Base-by-base conservation (phyloP, 1,140 invertebrate genomes). In the Catajapyx aquilonaris region DNA sequence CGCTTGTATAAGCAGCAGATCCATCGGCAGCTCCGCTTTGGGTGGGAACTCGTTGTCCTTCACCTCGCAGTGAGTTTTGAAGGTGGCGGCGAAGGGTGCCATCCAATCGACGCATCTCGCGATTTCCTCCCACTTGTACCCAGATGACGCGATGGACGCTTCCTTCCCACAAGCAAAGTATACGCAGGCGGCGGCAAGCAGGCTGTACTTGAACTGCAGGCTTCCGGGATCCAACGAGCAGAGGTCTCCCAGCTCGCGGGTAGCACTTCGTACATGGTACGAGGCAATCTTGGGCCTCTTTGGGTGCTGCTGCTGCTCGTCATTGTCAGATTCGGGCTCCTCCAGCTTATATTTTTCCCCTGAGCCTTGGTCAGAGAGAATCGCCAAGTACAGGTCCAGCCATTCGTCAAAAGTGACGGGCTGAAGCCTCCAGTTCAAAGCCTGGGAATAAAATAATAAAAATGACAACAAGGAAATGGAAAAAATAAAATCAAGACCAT, bases 331-430 rank as follows among this genome's bases (percentile, higher is more conserved):
- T n/a, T n/a, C n/a, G n/a, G n/a, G n/a, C n/a, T n/a, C n/a, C n/a
- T n/a, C n/a, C n/a, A n/a, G n/a, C n/a, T n/a, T n/a, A n/a, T n/a
- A n/a, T n/a, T n/a, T n/a, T n/a, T n/a, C n/a, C n/a, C n/a, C n/a
- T n/a, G n/a, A n/a, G n/a, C n/a, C n/a, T n/a, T n/a, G n/a, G n/a
- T n/a, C n/a, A n/a, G n/a, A 46, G 32, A 48, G 44, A 4, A 96
- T 59, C 57, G 97, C 93, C 66, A 97, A 76, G 56, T 83, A 96
- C 4, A 91, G 64, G 45, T 78, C 86, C 3, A 97, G 56, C 93
- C 93, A 98, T 30, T 71, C 71, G 50, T 81, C 84, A 1, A 75
- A 66, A 0, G 91, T 97, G 31, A 95, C 71, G 0, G 88, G 81
- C n/a, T 74, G 76, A 5, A 95, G 66, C 48, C 78, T 76, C 91